Percentiles rank a stretch among this genome's conserved stretches.
These are phyloP conservation scores for Hapalemur alaotrensis DNA, from an alignment of 2,797 vertebrate species.

Conservation along the genomic window DNA sequence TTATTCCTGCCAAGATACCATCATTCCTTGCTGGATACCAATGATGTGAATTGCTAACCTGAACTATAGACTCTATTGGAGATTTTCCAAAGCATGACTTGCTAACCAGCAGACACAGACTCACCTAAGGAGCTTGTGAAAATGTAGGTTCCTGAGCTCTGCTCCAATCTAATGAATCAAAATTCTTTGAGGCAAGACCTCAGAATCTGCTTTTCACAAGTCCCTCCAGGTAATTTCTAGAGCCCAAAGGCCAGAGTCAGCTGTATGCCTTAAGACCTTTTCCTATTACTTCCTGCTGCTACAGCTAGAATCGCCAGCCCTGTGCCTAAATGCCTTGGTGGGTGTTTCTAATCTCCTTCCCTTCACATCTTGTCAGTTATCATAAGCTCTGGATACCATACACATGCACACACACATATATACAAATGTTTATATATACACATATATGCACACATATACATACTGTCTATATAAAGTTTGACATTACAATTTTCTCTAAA, in stretches of 20 bases:
- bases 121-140: neutral
- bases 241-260: neutral
- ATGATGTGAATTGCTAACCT: neutral
- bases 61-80: neutral
- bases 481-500: neutral
- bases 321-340: neutral
- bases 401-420: neutral
- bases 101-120: neutral
- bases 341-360: neutral
- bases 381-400: neutral
- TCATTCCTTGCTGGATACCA: neutral
- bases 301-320: neutral
- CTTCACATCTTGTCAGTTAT: neutral
- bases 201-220: neutral
- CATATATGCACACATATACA: neutral
- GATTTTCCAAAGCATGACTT: neutral
- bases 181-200: neutral
- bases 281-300: neutral
- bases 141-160: neutral
- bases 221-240: neutral
- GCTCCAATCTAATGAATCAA: neutral
- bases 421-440: neutral
- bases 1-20: neutral
- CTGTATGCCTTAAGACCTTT: neutral
- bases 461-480: neutral